Percentiles rank a stretch among this genome's conserved stretches.
Evolutionary conservation across 2,888 invertebrate species (phyloP).

Genomic region (Prosapia bicincta): DNA sequence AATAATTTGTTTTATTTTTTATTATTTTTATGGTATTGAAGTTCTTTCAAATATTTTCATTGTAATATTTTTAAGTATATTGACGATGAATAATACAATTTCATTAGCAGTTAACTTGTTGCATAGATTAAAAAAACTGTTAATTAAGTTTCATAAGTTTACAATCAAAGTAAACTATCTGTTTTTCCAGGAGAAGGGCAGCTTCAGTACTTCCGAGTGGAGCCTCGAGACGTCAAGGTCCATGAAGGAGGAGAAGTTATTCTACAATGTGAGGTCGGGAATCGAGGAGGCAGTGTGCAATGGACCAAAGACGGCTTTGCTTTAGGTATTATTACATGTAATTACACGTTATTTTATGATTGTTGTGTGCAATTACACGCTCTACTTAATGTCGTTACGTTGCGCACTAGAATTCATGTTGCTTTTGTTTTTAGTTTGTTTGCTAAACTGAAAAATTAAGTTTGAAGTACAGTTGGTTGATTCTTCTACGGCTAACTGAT

Average conservation of each 20-base stretch:
- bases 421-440: too few species aligned
- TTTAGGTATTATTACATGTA: slow-evolving; percentile 58
- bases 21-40: too few species aligned
- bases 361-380: neutral
- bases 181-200: slow-evolving; percentile 43
- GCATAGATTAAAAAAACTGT: slow-evolving; percentile 10
- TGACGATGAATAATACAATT: too few species aligned
- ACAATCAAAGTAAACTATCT: neutral
- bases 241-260: slow-evolving; percentile 86
- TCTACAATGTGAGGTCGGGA: slow-evolving; percentile 83
- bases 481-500: too few species aligned
- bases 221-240: slow-evolving; percentile 87
- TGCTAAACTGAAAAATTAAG: neutral
- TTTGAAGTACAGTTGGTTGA: too few species aligned
- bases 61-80: too few species aligned
- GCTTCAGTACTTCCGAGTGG: slow-evolving; percentile 84
- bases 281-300: slow-evolving; percentile 85
- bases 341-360: neutral
- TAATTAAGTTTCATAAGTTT: too few species aligned
- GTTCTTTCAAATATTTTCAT: too few species aligned
- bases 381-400: neutral
- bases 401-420: neutral
- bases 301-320: slow-evolving; percentile 98
- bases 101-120: too few species aligned
- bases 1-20: too few species aligned